Conservation (phyloP, 2,888 invertebrate genomes). For the Callosobruchus maculatus region DNA sequence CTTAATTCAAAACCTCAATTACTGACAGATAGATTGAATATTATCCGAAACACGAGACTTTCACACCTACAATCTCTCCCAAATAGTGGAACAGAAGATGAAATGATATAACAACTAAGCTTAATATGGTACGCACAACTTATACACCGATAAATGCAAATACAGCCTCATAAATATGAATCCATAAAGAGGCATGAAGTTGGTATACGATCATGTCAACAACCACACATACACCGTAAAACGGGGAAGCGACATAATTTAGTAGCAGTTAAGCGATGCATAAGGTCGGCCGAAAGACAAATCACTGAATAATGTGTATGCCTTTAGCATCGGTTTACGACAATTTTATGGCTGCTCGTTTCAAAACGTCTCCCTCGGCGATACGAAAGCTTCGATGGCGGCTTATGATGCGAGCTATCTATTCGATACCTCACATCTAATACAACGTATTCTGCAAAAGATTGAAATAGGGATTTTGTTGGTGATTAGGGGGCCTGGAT, state of each 20-base stretch:
- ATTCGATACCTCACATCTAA: too few species aligned
- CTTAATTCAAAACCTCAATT: too few species aligned
- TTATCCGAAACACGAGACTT: too few species aligned
- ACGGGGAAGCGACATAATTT: background rate
- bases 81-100: too few species aligned
- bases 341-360: background rate
- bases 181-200: background rate
- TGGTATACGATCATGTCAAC: background rate
- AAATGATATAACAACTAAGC: too few species aligned
- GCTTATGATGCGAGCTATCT: background rate
- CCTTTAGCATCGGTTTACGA: background rate
- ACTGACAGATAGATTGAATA: too few species aligned
- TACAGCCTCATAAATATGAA: background rate
- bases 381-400: background rate
- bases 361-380: background rate
- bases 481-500: too few species aligned
- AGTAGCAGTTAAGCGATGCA: background rate
- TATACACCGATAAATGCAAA: background rate
- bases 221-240: background rate
- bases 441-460: too few species aligned
- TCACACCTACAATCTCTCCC: too few species aligned
- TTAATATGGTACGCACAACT: too few species aligned
- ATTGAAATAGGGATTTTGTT: too few species aligned
- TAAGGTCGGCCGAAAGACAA: background rate
- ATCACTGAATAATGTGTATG: background rate